Evolutionary conservation across 2,797 vertebrate species (phyloP), one percentile per base, ranked within the genome.

Genomic region (Danio choprae): DNA sequence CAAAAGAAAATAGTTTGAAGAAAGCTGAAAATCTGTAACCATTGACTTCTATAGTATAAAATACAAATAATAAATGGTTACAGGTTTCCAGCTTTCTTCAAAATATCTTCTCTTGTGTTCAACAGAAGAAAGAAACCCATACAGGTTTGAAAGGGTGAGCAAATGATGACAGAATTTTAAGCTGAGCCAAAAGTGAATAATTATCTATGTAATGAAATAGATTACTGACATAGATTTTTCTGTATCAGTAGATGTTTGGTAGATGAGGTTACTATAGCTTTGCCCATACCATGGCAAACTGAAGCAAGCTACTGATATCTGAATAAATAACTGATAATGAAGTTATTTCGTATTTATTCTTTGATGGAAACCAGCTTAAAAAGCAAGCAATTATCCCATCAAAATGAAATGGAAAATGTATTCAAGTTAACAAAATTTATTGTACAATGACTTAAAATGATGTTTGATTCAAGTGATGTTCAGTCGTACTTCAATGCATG

Each of bases 401-500:
- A 55, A 70, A 6, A 11, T 70, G n/a, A 70, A 53, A 40, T 3
- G 6, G 10, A 51, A 51, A 40, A n/a, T 7, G 1, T 6, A 38
- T 38, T 38, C 5, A 16, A 9, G 9, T 51, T 29, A 29, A 44
- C 20, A 12, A 60, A 3, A n/a, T 48, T 0, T 18, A 18, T 46
- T 59, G 22, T 12, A 13, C 5, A 74, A 38, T 9, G 15, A 48
- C 20, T 74, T 10, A 8, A 36, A n/a, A 73, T 44, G 12, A 22
- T 9, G 11, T 58, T 73, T 73, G 6, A 53, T 55, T 43, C 16
- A 48, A 38, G 38, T 51, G 6, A 15, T 48, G 41, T 50, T 15
- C 72, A 74, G 20, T 40, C 62, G n/a, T 74, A 18, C 12, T 6
- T 72, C 5, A 43, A 11, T 48, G 43, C 44, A 60, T 60, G 9